phyloP scores from a whole-genome alignment of 2,797 vertebrate genomes.

The Anguilla megastoma region DNA sequence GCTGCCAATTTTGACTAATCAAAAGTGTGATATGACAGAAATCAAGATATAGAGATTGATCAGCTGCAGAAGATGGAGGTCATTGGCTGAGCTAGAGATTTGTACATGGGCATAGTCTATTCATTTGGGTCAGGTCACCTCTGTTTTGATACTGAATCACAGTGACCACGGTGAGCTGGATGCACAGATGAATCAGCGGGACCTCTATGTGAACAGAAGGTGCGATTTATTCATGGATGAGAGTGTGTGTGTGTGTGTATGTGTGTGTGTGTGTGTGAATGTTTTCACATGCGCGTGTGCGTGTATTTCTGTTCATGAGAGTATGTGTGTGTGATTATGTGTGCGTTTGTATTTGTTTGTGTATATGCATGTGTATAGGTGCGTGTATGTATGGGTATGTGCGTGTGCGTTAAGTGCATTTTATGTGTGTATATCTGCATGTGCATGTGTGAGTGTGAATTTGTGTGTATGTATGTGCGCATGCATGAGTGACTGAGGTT shows the following conservation, averaged over 20 bases:
- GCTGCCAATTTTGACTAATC: slow-evolving; percentile 65
- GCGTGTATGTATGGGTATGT: not conserved
- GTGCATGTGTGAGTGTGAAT: not conserved
- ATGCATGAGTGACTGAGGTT: slow-evolving; percentile 31
- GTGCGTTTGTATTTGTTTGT: slow-evolving; percentile 22
- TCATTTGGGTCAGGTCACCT: not conserved
- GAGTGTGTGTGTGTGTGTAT: not conserved
- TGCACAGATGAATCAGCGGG: not conserved
- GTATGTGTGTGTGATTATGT: not conserved
- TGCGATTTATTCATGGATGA: not conserved
- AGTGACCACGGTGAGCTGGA: slow-evolving; percentile 10
- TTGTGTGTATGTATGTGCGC: slow-evolving; percentile 22
- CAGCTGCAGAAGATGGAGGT: slow-evolving; percentile 18
- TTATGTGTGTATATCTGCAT: not conserved
- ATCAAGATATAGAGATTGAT: slow-evolving; percentile 51
- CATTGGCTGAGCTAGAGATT: slow-evolving; percentile 21
- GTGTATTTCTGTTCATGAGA: not conserved
- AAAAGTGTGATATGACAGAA: slow-evolving; percentile 62
- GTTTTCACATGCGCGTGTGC: slow-evolving; percentile 22
- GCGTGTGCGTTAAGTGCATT: not conserved
- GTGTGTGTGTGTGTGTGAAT: not conserved
- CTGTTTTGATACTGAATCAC: slow-evolving; percentile 17
- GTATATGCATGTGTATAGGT: slow-evolving; percentile 35
- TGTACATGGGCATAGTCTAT: slow-evolving; percentile 20
- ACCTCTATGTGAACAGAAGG: slow-evolving; percentile 18